phyloP scores from a whole-genome alignment of 2,797 vertebrate species.

The Acanthiza pusilla region DNA sequence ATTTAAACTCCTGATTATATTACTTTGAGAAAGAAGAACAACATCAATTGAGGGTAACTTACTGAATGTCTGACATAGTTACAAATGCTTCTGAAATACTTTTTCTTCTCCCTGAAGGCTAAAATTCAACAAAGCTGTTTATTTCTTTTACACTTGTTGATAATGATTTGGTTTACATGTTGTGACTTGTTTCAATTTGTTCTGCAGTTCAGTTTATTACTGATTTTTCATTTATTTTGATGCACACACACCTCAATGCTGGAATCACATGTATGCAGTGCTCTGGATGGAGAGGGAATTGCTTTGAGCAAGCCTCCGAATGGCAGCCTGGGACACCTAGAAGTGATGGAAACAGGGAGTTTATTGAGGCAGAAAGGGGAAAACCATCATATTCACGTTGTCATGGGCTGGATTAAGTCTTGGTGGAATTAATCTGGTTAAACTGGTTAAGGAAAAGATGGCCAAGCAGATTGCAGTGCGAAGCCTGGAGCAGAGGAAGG shows the following conservation, averaged over 20 bases:
- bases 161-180: not conserved
- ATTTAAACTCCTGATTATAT: constrained; percentile 10
- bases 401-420: not conserved
- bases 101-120: not conserved
- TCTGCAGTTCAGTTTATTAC: not conserved
- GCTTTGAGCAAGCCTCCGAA: not conserved
- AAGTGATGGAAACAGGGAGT: rapidly evolving
- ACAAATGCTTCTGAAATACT: not conserved
- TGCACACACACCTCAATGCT: not conserved
- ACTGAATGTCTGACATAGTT: not conserved
- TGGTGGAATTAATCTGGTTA: not conserved
- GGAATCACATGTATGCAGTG: rapidly evolving
- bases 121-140: not conserved
- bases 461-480: not conserved
- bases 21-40: not conserved
- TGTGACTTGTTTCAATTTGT: not conserved
- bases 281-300: not conserved
- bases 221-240: not conserved
- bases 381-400: not conserved
- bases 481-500: not conserved
- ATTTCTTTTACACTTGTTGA: not conserved
- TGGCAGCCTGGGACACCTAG: not conserved
- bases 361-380: not conserved
- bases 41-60: not conserved
- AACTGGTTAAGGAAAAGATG: not conserved